Evolutionary conservation across 2,113 vertebrate genomes (phyloP).

Genomic region (Lonchura striata): DNA sequence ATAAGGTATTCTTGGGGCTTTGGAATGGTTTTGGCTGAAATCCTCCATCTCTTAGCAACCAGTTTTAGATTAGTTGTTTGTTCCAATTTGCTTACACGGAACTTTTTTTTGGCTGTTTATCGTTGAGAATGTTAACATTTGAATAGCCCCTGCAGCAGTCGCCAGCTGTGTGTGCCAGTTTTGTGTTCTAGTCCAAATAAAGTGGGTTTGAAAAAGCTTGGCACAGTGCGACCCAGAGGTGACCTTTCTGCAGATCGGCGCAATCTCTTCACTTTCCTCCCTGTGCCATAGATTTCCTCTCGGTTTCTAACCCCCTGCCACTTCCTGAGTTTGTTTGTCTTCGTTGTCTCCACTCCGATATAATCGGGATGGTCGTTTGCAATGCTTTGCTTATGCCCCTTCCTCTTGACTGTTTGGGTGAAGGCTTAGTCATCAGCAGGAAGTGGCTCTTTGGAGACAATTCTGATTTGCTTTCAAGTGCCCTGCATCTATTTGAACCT

Average conservation of each 20-base stretch:
- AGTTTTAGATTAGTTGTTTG: constrained; percentile 65
- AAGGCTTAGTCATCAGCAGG: constrained; percentile 67
- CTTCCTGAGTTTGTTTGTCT: constrained; percentile 84
- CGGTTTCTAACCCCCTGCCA: constrained; percentile 66
- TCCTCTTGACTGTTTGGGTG: constrained; percentile 54
- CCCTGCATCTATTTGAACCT: constrained; percentile 7
- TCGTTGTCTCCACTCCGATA: constrained; percentile 72
- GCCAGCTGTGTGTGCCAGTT: constrained; percentile 75
- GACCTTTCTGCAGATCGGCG: constrained; percentile 64
- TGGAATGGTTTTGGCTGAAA: constrained; percentile 39
- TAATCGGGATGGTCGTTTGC: constrained; percentile 62
- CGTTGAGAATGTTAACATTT: constrained; percentile 73
- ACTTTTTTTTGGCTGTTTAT: constrained; percentile 71
- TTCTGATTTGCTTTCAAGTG: constrained; percentile 52
- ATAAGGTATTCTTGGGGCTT: constrained; percentile 11
- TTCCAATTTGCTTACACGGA: constrained; percentile 72
- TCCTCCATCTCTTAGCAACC: constrained; percentile 66
- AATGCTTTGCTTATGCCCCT: constrained; percentile 62
- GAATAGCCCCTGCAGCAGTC: constrained; percentile 68
- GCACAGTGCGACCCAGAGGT: constrained; percentile 49
- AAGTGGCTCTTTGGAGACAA: constrained; percentile 65
- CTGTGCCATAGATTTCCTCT: constrained; percentile 73
- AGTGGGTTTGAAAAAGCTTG: constrained; percentile 65
- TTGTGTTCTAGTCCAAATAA: constrained; percentile 72
- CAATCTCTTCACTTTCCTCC: constrained; percentile 72